Evolutionary conservation across 2,113 vertebrate species (phyloP).

Genomic region (Astur gentilis): DNA sequence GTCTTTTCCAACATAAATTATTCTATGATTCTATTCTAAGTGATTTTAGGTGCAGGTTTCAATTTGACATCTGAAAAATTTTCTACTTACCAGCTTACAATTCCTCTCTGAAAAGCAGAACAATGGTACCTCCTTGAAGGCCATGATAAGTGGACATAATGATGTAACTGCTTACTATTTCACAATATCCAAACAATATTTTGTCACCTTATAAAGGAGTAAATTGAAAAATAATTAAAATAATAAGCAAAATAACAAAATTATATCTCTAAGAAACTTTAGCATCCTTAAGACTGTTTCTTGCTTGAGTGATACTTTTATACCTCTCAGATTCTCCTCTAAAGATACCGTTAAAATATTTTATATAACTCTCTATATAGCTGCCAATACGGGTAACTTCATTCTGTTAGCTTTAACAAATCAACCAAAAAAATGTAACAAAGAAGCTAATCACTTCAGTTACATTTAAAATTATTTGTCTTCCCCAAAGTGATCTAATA

Average conservation of each 20-base stretch:
- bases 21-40: not conserved
- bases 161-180: not conserved
- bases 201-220: not conserved
- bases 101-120: not conserved
- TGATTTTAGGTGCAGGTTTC: not conserved
- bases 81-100: constrained; percentile 6
- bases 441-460: not conserved
- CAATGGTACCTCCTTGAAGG: not conserved
- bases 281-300: not conserved
- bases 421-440: not conserved
- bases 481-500: not conserved
- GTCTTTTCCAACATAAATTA: not conserved
- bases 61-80: not conserved
- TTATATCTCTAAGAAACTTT: not conserved
- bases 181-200: constrained; percentile 16
- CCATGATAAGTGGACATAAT: not conserved
- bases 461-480: not conserved
- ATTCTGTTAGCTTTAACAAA: not conserved
- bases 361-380: not conserved
- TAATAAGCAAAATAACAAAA: constrained; percentile 1
- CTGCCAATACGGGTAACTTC: not conserved
- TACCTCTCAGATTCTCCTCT: not conserved
- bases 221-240: constrained; percentile 33
- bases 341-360: not conserved
- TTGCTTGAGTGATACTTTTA: not conserved